phyloP scores from a whole-genome alignment of 2,797 vertebrate species.

The Gymnothorax javanicus region DNA sequence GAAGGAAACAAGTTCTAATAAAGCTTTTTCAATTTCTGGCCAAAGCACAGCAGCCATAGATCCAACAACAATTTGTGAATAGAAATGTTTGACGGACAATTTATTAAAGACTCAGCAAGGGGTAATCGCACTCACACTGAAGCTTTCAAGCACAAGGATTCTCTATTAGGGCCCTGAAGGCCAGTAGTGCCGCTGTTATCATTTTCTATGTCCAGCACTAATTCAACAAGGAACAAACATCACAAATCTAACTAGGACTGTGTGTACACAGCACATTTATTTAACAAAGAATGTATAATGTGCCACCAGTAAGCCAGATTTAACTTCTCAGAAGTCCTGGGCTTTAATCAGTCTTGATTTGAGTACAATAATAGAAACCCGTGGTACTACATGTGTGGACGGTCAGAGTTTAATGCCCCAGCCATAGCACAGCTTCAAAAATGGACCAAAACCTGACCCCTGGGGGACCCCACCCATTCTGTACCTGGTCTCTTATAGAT shows the following conservation, averaged over 20 bases:
- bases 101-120: slow-evolving; percentile 15
- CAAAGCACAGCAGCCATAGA: not conserved
- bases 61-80: not conserved
- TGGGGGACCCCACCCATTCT: slow-evolving; percentile 34
- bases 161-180: not conserved
- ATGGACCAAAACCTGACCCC: slow-evolving; percentile 3
- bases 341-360: not conserved
- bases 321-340: not conserved
- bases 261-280: no score
- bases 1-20: not conserved
- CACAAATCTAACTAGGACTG: no score
- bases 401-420: not conserved
- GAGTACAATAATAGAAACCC: not conserved
- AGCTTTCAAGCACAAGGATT: not conserved
- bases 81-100: slow-evolving; percentile 15
- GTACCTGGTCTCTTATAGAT: slow-evolving; percentile 94
- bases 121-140: not conserved
- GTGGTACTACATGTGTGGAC: not conserved
- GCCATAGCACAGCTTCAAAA: slow-evolving; percentile 15
- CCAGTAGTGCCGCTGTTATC: not conserved
- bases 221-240: no score
- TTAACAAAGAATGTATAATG: no score
- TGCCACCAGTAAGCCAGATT: not conserved
- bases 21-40: not conserved
- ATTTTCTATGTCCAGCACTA: not conserved